These are phyloP conservation scores for Dryococelus australis DNA, from an alignment of 2,888 invertebrate species.

Conservation along the genomic window DNA sequence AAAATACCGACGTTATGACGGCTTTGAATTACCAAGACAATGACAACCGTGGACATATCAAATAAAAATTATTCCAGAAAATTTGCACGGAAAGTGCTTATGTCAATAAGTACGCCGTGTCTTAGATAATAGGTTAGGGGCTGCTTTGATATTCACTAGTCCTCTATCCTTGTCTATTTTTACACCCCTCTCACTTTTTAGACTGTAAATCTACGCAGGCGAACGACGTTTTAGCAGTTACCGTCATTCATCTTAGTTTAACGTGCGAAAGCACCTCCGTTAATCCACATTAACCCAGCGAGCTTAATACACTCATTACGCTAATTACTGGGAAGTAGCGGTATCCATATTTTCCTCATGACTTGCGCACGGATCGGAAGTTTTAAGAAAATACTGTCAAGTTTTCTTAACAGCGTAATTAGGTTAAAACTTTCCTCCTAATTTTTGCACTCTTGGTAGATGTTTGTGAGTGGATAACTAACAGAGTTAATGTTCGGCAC, in stretches of 20 bases:
- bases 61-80: too few species aligned
- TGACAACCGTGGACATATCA: too few species aligned
- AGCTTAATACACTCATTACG: not conserved
- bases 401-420: not conserved
- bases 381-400: not conserved
- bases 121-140: too few species aligned
- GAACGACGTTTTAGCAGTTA: not conserved
- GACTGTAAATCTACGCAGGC: not conserved
- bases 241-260: conserved; percentile 6
- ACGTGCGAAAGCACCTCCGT: not conserved
- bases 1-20: too few species aligned
- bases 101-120: too few species aligned
- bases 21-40: too few species aligned
- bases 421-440: not conserved
- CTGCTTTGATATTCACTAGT: not conserved
- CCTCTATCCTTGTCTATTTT: not conserved
- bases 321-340: conserved; percentile 1
- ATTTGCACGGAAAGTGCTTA: too few species aligned
- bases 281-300: not conserved
- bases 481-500: not conserved
- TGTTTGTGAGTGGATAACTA: not conserved
- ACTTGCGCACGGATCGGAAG: not conserved
- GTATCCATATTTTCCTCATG: conserved; percentile 5
- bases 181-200: not conserved
- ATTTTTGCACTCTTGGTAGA: not conserved